Evolutionary conservation across 2,113 vertebrate genomes (phyloP), one percentile per base, ranked within the genome.

Genomic region (Archocentrus centrarchus): DNA sequence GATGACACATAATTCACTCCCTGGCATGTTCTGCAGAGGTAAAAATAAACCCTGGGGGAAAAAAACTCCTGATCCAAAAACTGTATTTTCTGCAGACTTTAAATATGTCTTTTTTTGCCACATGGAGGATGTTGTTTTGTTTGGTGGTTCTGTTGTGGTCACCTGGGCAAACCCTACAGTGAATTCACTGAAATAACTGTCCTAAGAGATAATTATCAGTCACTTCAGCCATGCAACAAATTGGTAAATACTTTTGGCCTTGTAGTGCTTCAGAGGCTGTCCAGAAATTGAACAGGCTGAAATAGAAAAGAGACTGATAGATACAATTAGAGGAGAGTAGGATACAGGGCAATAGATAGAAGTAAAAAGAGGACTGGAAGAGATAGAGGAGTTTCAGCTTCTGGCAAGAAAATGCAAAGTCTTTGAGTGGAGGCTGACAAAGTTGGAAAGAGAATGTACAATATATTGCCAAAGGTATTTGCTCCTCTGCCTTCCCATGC

Each of bases 181-280:
- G 79, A 82, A 89, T 82, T 80, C 76, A 77, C 75, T 79, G 20
- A 85, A 50, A 59, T 59, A 75, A 81, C 86, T 92, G 92, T 93
- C 93, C 91, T 27, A 68, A 50, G 11, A 75, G 63, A 90, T 93
- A 88, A 93, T 95, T 90, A 92, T 93, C 89, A 92, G 78, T 94
- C 90, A 86, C 76, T 92, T 66, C 63, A 89, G 83, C 89, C 84
- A 86, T 81, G 86, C 92, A 84, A 79, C 83, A 93, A 93, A 94
- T 82, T 90, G 83, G 59, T 88, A 91, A 94, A 94, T 88, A 91
- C 22, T 89, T 92, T 79, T 87, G 89, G 75, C 70, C 83, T 84
- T 86, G 59, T 60, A 75, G 63, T 77, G 50, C 83, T 59, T 61
- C 47, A 62, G 53, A 84, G 64, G 47, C 63, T 30, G 79, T 53